These are phyloP conservation scores for Keiferia lycopersicella DNA, from an alignment of 2,888 invertebrate genomes.

Conservation along the genomic window DNA sequence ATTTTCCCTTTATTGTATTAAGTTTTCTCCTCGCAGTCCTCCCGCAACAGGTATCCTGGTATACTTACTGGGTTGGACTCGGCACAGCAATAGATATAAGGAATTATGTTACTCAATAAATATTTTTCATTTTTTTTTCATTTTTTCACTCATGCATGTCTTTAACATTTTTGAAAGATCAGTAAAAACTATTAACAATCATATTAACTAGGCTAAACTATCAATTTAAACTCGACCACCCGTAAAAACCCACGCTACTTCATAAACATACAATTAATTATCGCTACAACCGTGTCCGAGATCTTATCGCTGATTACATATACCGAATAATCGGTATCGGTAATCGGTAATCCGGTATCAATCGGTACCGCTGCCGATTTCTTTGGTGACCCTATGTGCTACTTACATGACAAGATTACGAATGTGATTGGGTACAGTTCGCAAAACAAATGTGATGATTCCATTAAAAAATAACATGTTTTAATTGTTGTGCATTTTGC, in stretches of 20 bases:
- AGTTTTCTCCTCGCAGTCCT: too few relatives aligned
- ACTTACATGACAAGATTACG: conserved; percentile 39
- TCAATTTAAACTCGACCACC: conserved; percentile 44
- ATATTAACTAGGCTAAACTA: conserved; percentile 10
- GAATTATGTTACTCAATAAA: too few relatives aligned
- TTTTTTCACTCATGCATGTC: not conserved
- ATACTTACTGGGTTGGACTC: too few relatives aligned
- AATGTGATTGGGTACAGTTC: conserved; percentile 40
- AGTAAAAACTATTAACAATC: not conserved
- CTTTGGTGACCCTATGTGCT: conserved; percentile 50
- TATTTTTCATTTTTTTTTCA: too few relatives aligned
- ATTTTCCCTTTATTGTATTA: too few relatives aligned
- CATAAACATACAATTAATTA: conserved; percentile 26
- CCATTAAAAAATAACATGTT: too few relatives aligned
- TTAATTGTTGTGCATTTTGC: too few relatives aligned
- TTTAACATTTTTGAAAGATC: not conserved
- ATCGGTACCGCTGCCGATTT: conserved; percentile 44
- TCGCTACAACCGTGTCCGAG: conserved; percentile 39
- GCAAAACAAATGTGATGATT: conserved; percentile 33
- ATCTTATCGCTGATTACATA: conserved; percentile 53
- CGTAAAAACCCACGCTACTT: conserved; percentile 26
- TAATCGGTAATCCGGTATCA: conserved; percentile 53
- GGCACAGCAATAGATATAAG: too few relatives aligned
- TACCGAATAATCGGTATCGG: conserved; percentile 50
- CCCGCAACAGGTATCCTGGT: too few relatives aligned